Evolutionary conservation across 2,888 invertebrate genomes (phyloP).

Genomic region (Lasioglossum lativentre): DNA sequence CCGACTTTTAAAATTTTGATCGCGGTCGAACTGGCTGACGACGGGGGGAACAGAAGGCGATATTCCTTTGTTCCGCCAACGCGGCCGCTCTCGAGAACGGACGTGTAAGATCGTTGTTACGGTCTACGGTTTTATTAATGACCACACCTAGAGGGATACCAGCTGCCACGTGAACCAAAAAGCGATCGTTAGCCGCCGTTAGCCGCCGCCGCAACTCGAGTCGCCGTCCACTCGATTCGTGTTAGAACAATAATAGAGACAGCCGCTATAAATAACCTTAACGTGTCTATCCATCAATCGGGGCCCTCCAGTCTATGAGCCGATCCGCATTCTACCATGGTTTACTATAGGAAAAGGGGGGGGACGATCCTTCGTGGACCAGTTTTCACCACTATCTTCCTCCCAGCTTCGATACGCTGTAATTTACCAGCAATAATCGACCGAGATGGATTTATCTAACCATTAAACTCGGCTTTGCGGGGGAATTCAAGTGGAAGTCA

Average conservation of each 20-base stretch:
- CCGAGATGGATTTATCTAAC: constrained; percentile 11
- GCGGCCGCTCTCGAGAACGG: constrained; percentile 37
- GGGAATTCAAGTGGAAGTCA: neutral
- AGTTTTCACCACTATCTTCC: constrained; percentile 25
- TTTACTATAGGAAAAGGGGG: constrained; percentile 37
- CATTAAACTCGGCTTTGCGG: neutral
- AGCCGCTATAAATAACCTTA: constrained; percentile 74
- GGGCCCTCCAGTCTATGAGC: constrained; percentile 21
- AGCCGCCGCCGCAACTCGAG: neutral
- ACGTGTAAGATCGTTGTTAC: constrained; percentile 52
- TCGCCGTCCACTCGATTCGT: constrained; percentile 48
- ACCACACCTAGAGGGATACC: constrained; percentile 69
- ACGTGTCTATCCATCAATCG: constrained; percentile 75
- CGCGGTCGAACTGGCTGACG: neutral
- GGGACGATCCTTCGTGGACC: constrained; percentile 25
- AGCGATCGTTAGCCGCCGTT: constrained; percentile 60
- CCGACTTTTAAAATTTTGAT: constrained; percentile 18
- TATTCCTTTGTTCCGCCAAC: constrained; percentile 64
- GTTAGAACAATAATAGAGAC: constrained; percentile 76
- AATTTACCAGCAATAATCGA: constrained; percentile 18
- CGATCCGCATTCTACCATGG: constrained; percentile 34
- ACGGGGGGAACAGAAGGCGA: constrained; percentile 41
- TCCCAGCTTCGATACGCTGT: constrained; percentile 10
- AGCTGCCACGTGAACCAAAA: constrained; percentile 64
- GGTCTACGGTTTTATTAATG: constrained; percentile 70